Conservation (phyloP, 2,888 invertebrate genomes). For the Alloplasta piceator region DNA sequence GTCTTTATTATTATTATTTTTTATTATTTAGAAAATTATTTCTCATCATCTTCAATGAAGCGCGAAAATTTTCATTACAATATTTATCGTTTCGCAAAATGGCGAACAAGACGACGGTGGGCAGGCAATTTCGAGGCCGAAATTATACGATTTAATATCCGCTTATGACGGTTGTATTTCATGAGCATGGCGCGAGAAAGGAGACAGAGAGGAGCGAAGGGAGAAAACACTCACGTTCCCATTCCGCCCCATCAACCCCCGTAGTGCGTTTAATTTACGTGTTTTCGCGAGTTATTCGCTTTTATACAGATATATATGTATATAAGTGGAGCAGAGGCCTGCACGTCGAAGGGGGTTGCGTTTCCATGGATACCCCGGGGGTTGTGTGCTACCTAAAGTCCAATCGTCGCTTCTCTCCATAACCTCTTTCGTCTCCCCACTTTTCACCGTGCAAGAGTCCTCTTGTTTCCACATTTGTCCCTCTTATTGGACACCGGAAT, state of each 20-base stretch:
- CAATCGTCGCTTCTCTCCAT: slow-evolving; percentile 75
- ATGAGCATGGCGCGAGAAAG: slow-evolving; percentile 43
- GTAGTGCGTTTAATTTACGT: slow-evolving; percentile 83
- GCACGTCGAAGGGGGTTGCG: slow-evolving; percentile 74
- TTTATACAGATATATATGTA: slow-evolving; percentile 65
- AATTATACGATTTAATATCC: slow-evolving; percentile 75
- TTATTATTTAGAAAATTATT: no score
- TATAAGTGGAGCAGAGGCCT: slow-evolving; percentile 17
- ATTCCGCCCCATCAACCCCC: slow-evolving; percentile 80
- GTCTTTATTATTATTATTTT: no score
- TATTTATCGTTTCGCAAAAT: slow-evolving; percentile 6
- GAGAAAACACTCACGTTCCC: slow-evolving; percentile 76
- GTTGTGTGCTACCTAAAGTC: slow-evolving; percentile 73
- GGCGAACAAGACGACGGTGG: slow-evolving; percentile 3
- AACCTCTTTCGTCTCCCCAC: slow-evolving; percentile 58
- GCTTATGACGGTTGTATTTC: slow-evolving; percentile 80
- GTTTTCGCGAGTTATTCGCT: slow-evolving; percentile 82
- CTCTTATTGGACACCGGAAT: slow-evolving; percentile 6
- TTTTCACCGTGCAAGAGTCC: slow-evolving; percentile 36
- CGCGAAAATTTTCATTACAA: slow-evolving; percentile 14
- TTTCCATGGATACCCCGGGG: slow-evolving; percentile 78
- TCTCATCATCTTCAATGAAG: neutral
- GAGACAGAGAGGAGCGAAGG: slow-evolving; percentile 64
- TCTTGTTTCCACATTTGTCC: slow-evolving; percentile 23
- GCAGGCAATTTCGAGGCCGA: slow-evolving; percentile 30